These are phyloP conservation scores for Benitochromis conjunctus DNA, from an alignment of 2,113 vertebrate genomes.

Conservation along the genomic window DNA sequence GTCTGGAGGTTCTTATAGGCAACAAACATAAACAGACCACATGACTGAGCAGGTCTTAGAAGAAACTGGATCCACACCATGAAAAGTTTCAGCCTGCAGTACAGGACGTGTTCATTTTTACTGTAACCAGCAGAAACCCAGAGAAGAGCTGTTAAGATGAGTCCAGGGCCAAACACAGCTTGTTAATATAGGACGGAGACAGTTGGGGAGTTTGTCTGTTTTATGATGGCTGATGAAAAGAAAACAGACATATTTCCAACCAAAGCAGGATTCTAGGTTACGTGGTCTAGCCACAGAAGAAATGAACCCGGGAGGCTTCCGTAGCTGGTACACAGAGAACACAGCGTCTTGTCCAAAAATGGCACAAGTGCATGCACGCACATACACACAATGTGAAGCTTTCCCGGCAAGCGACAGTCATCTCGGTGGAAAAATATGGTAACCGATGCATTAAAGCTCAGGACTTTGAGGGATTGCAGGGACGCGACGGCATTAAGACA, in stretches of 20 bases:
- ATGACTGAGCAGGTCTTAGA: not conserved
- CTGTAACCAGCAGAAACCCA: slow-evolving; percentile 58
- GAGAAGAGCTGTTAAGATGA: slow-evolving; percentile 21
- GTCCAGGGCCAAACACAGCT: slow-evolving; percentile 43
- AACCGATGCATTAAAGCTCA: slow-evolving; percentile 51
- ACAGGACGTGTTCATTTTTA: slow-evolving; percentile 59
- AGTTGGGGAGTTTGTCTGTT: slow-evolving; percentile 55
- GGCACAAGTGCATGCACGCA: slow-evolving; percentile 31
- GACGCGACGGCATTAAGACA: slow-evolving; percentile 28
- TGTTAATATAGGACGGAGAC: slow-evolving; percentile 54
- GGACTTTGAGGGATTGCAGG: slow-evolving; percentile 63
- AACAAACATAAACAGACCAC: not conserved
- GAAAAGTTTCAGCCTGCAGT: slow-evolving; percentile 43
- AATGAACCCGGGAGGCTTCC: slow-evolving; percentile 57
- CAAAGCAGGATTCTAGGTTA: slow-evolving; percentile 51
- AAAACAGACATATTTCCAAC: slow-evolving; percentile 58
- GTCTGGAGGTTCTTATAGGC: not conserved
- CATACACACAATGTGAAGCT: slow-evolving; percentile 27
- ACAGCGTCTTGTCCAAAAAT: slow-evolving; percentile 57
- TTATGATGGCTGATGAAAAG: slow-evolving; percentile 59
- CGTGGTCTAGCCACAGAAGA: slow-evolving; percentile 53
- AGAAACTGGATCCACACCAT: slow-evolving; percentile 51
- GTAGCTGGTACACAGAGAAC: slow-evolving; percentile 58
- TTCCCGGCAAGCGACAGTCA: slow-evolving; percentile 67
- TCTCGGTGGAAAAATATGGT: slow-evolving; percentile 63